phyloP scores from a whole-genome alignment of 2,888 invertebrate genomes.

The Ariolimax columbianus region DNA sequence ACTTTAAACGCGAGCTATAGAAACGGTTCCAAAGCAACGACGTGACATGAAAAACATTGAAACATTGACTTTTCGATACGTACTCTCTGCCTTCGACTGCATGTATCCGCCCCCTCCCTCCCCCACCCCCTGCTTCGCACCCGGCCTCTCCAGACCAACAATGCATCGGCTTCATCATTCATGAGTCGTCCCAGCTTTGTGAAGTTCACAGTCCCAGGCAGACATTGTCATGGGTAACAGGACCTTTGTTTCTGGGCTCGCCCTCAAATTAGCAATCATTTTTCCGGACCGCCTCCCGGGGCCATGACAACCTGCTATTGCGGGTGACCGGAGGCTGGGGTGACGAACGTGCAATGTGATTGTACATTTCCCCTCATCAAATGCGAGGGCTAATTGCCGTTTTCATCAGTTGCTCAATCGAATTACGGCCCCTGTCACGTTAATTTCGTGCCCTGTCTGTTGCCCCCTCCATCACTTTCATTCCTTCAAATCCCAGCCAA shows the following conservation, averaged over 20 bases:
- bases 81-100: conserved; percentile 23
- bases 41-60: conserved; percentile 9
- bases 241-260: conserved; percentile 18
- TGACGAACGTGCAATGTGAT: conserved; percentile 12
- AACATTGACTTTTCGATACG: conserved; percentile 31
- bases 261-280: conserved; percentile 41
- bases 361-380: conserved; percentile 32
- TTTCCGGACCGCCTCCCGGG: conserved; percentile 20
- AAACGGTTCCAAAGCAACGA: not conserved
- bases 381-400: conserved; percentile 34
- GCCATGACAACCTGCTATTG: conserved; percentile 38
- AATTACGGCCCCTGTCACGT: conserved; percentile 33
- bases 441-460: not conserved
- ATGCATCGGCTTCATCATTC: conserved; percentile 23
- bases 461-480: not conserved
- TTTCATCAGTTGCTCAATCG: conserved; percentile 39
- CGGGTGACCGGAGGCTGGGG: conserved; percentile 25
- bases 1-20: not conserved
- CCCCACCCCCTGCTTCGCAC: not conserved
- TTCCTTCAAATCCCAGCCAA: not conserved
- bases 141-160: conserved; percentile 15
- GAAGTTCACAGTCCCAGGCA: conserved; percentile 1
- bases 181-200: not conserved
- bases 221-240: conserved; percentile 1
- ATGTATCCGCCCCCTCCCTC: no score